Conservation (phyloP, 2,113 vertebrate species). For the Eclectus roratus region DNA sequence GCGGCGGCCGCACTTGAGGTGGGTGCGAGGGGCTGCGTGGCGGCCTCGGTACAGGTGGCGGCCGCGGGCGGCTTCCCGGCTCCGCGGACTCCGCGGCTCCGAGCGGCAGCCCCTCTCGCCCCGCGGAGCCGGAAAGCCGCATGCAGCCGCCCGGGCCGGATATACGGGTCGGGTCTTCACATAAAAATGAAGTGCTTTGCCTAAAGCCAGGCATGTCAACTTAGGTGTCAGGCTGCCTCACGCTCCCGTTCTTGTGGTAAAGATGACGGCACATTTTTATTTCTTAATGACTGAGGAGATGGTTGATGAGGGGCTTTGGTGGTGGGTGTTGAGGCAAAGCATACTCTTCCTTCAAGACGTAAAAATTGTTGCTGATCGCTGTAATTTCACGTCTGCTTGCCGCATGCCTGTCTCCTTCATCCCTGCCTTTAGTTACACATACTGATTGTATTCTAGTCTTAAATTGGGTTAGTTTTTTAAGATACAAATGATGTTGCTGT, state of each 20-base stretch:
- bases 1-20: neutral
- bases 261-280: neutral
- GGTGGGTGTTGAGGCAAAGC: too few species aligned
- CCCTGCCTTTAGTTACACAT: too few species aligned
- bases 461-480: neutral
- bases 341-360: neutral
- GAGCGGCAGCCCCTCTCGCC: neutral
- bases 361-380: neutral
- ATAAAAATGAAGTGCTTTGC: neutral
- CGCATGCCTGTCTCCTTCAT: neutral
- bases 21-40: neutral
- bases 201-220: neutral
- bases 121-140: neutral
- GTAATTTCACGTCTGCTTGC: neutral
- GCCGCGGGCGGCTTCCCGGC: neutral
- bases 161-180: too few species aligned
- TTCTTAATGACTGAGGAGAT: neutral
- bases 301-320: neutral
- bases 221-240: rapidly evolving
- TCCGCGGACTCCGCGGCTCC: neutral
- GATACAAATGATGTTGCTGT: too few species aligned
- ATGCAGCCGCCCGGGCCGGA: neutral
- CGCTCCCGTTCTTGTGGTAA: rapidly evolving
- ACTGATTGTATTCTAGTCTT: neutral
- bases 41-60: neutral